These are phyloP conservation scores for Sterrhoptilus dennistouni DNA, from an alignment of 2,113 vertebrate genomes.

Conservation along the genomic window DNA sequence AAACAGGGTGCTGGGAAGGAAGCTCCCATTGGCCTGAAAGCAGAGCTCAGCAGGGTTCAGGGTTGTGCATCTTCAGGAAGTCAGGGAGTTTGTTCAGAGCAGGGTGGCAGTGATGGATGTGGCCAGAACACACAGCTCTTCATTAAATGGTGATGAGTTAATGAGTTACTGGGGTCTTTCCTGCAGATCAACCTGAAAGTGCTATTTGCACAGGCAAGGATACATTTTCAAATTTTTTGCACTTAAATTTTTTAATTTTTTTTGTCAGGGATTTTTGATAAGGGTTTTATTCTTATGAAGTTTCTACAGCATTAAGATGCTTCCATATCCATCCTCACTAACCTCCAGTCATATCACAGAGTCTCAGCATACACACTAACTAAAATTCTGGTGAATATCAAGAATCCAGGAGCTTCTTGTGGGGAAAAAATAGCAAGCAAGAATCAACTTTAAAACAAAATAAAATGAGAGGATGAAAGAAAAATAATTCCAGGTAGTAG, in stretches of 20 bases:
- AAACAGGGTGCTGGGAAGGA: background rate
- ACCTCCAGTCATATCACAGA: background rate
- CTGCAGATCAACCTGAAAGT: background rate
- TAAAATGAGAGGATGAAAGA: background rate
- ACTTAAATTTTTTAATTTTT: too few species aligned
- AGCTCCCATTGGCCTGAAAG: background rate
- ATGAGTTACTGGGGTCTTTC: background rate
- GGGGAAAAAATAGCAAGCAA: background rate
- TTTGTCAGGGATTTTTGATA: background rate
- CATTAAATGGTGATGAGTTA: background rate
- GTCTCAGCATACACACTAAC: background rate
- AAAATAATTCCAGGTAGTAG: background rate
- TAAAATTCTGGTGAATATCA: background rate
- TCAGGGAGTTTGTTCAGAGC: background rate
- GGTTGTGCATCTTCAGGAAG: background rate
- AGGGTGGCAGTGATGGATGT: background rate
- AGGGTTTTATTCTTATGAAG: background rate
- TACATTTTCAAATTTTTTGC: background rate
- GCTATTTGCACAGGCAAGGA: background rate
- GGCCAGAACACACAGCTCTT: background rate
- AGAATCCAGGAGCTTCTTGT: background rate
- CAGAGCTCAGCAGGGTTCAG: background rate
- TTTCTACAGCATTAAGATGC: background rate
- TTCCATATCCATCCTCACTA: background rate
- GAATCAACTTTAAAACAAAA: background rate